phyloP scores from a whole-genome alignment of 2,888 invertebrate species.

The Drosophila emarginata region DNA sequence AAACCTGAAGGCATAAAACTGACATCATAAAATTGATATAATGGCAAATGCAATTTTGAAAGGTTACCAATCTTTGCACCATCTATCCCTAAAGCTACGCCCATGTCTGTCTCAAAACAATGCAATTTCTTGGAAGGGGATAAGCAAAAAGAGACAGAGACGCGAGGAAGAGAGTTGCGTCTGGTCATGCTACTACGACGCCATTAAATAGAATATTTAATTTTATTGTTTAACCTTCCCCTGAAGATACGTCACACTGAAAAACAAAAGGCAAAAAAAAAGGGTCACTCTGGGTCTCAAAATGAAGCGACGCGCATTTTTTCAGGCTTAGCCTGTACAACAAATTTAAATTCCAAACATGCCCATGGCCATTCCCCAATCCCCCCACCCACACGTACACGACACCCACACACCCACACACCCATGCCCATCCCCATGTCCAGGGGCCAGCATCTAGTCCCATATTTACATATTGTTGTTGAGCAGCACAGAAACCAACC shows the following conservation, averaged over 20 bases:
- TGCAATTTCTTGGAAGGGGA: conserved; percentile 18
- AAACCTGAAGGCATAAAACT: conserved; percentile 40
- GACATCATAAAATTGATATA: conserved; percentile 65
- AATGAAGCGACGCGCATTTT: conserved; percentile 58
- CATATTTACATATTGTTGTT: conserved; percentile 9
- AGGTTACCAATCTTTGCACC: conserved; percentile 5
- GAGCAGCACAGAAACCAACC: conserved; percentile 20
- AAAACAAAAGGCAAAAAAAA: conserved; percentile 26
- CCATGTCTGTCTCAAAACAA: conserved; percentile 14
- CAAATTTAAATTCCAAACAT: conserved; percentile 69
- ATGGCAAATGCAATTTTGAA: conserved; percentile 55
- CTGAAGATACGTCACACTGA: conserved; percentile 58
- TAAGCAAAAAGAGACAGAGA: not conserved
- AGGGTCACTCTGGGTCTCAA: conserved; percentile 52
- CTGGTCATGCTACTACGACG: conserved; percentile 49
- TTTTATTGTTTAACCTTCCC: conserved; percentile 61
- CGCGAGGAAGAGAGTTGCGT: conserved; percentile 37
- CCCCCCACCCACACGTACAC: not conserved
- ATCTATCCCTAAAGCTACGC: not conserved
- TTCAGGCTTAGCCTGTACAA: conserved; percentile 53
- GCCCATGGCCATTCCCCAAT: conserved; percentile 30
- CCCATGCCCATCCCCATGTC: not conserved
- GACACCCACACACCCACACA: not conserved
- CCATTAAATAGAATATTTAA: conserved; percentile 77
- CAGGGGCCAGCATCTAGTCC: conserved; percentile 2